A percentile compares a stretch with the other conserved stretches of the same genome.
These are phyloP conservation scores for Neocrepidodera transversa DNA, from an alignment of 2,888 invertebrate genomes.

Conservation along the genomic window DNA sequence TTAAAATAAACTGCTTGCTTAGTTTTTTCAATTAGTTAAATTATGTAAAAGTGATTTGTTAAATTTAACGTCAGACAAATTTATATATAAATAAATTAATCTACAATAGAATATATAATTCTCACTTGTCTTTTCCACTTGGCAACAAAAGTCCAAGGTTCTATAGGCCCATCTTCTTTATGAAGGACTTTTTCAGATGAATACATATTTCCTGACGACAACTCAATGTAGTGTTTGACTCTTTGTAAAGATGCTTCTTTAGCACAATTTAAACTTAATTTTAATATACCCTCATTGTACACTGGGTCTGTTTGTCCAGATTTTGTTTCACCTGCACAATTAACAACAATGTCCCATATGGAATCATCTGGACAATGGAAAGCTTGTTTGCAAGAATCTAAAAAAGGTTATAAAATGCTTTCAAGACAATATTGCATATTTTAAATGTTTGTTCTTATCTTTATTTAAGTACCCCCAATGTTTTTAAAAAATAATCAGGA, in stretches of 20 bases:
- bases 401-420: no score
- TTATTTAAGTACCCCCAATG: no score
- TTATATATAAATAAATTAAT: no score
- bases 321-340: slow-evolving; percentile 92
- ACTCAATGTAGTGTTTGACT: slow-evolving; percentile 78
- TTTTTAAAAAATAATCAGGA: no score
- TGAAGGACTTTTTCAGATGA: slow-evolving; percentile 81
- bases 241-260: slow-evolving; percentile 73
- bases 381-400: slow-evolving; percentile 83
- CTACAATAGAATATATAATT: neutral
- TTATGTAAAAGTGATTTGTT: no score
- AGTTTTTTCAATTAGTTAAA: no score
- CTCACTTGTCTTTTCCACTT: slow-evolving; percentile 76
- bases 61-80: no score
- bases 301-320: slow-evolving; percentile 88
- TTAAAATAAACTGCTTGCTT: no score
- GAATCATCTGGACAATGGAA: slow-evolving; percentile 69
- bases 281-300: slow-evolving; percentile 87
- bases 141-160: slow-evolving; percentile 86
- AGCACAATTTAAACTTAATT: slow-evolving; percentile 84
- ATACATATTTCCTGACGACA: slow-evolving; percentile 84
- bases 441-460: no score
- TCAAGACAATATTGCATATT: no score
- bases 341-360: slow-evolving; percentile 80
- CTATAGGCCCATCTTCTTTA: slow-evolving; percentile 76